Evolutionary conservation across 1,140 invertebrate genomes (phyloP), one percentile per base, ranked within the genome.

Genomic region (Hetaerina americana): DNA sequence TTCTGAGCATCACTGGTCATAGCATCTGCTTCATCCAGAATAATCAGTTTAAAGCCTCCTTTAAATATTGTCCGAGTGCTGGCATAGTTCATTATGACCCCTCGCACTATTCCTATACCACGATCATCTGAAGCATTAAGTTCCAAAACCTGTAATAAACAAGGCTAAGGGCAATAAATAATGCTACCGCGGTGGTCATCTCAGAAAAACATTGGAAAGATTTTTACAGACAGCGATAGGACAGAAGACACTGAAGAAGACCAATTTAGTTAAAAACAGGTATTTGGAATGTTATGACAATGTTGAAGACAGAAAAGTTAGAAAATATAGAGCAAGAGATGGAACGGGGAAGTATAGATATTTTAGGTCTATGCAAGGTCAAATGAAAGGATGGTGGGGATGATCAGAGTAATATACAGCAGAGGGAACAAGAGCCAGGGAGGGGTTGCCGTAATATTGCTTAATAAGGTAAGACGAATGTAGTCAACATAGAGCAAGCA

Each of bases 1-100:
- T 98, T 99, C 82, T 99, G 98, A 3, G 98, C 98, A 89, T 99
- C 97, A 80, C 95, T 94, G 2, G 98, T 99, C 98, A 99, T 99
- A 1, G 97, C 95, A 88, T 99, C 98, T 10, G 97, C 97, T 87
- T 99, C 98, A 87, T 99, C 98, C 12, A 99, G 82, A 76, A 99
- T 99, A 66, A 99, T 94, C 15, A 99, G 84, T 81, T 99, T 99
- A 75, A 94, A 96, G 3, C 93, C 92, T 70, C 89, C 89, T 82
- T 90, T 95, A 78, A 98, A 97, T 77, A 99, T 94, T 8, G 95
- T 96, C 78, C 92, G 88, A n/a, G 96, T 98, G 73, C 94, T 95
- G 0, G 97, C 97, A 88, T 99, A 99, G 80, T 89, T 98, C n/a
- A 99, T 83, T 75, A 99, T 96, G 81, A 95, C 91, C 5, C 93